Evolutionary conservation across 64 coral and sea anemone genomes (phyloP), one percentile per base, ranked within the genome.

Genomic region (Montipora cactus): DNA sequence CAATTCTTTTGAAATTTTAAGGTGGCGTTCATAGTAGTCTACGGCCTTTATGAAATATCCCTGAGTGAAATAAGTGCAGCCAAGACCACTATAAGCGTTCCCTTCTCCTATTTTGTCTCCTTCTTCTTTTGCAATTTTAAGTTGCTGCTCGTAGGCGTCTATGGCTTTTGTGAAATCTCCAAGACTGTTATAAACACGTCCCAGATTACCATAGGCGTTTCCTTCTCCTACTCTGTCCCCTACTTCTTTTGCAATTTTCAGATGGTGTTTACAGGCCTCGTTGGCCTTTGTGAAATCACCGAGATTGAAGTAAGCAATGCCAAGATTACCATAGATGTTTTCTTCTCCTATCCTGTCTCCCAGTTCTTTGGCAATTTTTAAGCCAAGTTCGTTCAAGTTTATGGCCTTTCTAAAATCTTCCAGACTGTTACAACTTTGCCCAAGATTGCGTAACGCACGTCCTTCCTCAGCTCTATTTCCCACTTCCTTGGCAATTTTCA

Each of bases 291-390:
- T 59, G 57, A 59, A 59, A 59, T 59, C 7, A 9, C 57, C 57
- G 13, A 59, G 7, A 59, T 13, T 59, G 57, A 1, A 59, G 13
- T 9, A 59, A 21, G 19, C 70, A 20, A 74, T 2, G 18, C 19
- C 70, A 18, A 23, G 70, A 74, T 20, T 59, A 59, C 19, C 19
- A 20, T 74, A 20, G 8, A 9, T 21, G 8, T 22, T 9, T 1
- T 21, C 18, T 74, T 74, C 22, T 23, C 9, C 82, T 7, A 67
- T 9, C 4, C 6, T 28, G 11, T 86, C 66, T 21, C 21, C 49
- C 79, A 55, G n/a, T 50, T 82, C 79, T 82, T 59, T 86, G 7
- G 84, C 84, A n/a, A 87, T 74, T 47, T 49, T 87, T 52, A 87
- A 61, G 9, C 67, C 0, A 3, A 49, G 67, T 74, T 55, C 67